Base-by-base conservation (phyloP, 2,113 vertebrate species). In the Istiophorus platypterus region DNA sequence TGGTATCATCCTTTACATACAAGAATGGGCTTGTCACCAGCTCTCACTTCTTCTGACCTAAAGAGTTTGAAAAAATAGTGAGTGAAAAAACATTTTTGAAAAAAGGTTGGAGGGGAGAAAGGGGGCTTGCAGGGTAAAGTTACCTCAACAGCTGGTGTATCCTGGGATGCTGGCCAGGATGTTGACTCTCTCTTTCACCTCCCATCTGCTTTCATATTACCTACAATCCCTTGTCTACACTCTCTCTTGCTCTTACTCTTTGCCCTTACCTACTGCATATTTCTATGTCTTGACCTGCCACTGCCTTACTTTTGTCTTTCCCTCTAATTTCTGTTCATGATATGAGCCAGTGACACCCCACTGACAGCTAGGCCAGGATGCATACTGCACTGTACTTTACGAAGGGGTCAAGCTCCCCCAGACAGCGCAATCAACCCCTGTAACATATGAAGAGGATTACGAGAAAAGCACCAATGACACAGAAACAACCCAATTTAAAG, bases 61-160 rank as follows among this genome's bases (percentile, higher is more conserved):
- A 89, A 83, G 67, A 90, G 41, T 71, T 91, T 85, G 72, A 65
- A 71, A 81, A 84, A 68, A 68, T 7, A 59, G 51, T 31, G 39
- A 45, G 17, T 24, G 29, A n/a, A 69, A 69, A 61, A 65, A n/a
- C n/a, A n/a, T n/a, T n/a, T n/a, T n/a, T n/a, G n/a, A 59, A 71
- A 54, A 80, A 22, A 31, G 13, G 62, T 22, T 45, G 42, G 57
- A 64, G 68, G 24, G 76, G 64, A 83, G 49, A 67, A 63, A 51
- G 51, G 62, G 76, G 74, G 88, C 92, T 69, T 76, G 92, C 77
- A 82, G 95, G 95, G 92, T 96, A 95, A 92, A 95, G 92, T 91
- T 94, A 95, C 86, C 86, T 90, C 92, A 94, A 94, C 96, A 97
- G 96, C 96, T 97, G 97, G 93, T 92, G 82, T 76, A 89, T 95